Evolutionary conservation across 30 jellyfish, hydroid and myxozoan genomes (phyloP), one percentile per base, ranked within the genome.

Genomic region (Hydra vulgaris): DNA sequence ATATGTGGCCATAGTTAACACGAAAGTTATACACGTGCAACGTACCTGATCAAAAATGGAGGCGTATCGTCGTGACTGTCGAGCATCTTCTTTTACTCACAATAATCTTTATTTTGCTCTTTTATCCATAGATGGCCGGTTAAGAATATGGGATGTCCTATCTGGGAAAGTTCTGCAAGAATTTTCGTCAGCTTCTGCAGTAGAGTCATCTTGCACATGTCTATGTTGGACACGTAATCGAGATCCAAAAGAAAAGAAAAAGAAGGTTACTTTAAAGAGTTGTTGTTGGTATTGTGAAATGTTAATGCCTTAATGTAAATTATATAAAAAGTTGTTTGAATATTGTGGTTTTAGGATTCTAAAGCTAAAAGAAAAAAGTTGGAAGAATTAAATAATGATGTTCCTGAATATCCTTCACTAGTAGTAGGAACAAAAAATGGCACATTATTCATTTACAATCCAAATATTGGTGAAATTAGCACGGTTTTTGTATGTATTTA

Each of bases 121-220:
- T 15, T n/a, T 78, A 78, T 78, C 85, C 16, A 23, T 78, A 17
- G 85, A 78, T 78, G 77, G 77, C 25, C 18, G 85, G n/a, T 77
- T 78, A 19, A 54, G 85, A 78, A 78, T 78, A 20, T 78, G 85
- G 85, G 85, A 78, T 78, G 54, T 56, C 16, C 27, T 77, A 8
- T 78, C 85, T 53, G 85, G 85, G 25, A 78, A 78, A 61, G 27
- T 78, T 16, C 18, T 78, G n/a, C 85, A 61, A 18, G 80, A 78
- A 23, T 78, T 53, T 27, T 78, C 85, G 16, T 54, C 85, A 0
- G 77, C 82, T 22, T 19, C 26, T 21, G 24, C 66, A 27, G 80
- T 78, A 15, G 85, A 78, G n/a, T 78, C 85, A 21, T 53, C 85
- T 5, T 78, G 85, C 25, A 78, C 85, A 18, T 78, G 85, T 18